A percentile compares a stretch with the other conserved stretches of the same genome.
phyloP scores from a whole-genome alignment of 2,888 invertebrate species.

The Alloscopus bannaensis region DNA sequence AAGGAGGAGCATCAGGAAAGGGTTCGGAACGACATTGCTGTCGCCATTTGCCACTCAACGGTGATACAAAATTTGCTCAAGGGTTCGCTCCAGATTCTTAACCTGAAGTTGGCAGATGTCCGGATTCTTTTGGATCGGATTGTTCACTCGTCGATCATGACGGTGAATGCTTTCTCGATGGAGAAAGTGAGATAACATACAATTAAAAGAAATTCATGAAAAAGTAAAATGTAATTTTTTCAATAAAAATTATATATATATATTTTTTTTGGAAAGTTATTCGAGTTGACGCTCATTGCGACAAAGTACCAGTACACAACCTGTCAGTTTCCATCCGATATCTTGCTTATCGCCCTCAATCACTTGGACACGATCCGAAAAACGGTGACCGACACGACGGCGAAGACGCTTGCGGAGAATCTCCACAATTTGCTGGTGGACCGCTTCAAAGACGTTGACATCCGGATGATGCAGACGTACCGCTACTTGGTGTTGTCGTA shows the following conservation, averaged over 20 bases:
- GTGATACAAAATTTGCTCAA: constrained; percentile 66
- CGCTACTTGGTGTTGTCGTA: constrained; percentile 67
- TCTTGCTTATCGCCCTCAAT: constrained; percentile 79
- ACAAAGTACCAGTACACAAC: constrained; percentile 77
- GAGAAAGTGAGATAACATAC: constrained; percentile 66
- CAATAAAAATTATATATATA: constrained; percentile 25
- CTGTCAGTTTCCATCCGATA: constrained; percentile 74
- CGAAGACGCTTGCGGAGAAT: constrained; percentile 66
- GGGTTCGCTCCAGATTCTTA: constrained; percentile 64
- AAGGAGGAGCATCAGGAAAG: constrained; percentile 65
- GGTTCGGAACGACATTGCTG: constrained; percentile 70
- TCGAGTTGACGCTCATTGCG: constrained; percentile 80
- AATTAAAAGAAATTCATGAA: neutral
- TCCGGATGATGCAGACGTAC: constrained; percentile 68
- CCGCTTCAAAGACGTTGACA: constrained; percentile 58
- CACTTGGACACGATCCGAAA: constrained; percentile 78
- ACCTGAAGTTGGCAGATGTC: constrained; percentile 65
- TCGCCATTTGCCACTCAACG: constrained; percentile 69
- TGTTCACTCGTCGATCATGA: constrained; percentile 72
- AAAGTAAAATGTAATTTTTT: constrained; percentile 2
- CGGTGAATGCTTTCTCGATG: constrained; percentile 71
- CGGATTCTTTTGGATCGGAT: constrained; percentile 66
- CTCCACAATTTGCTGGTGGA: constrained; percentile 68
- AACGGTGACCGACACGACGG: constrained; percentile 65
- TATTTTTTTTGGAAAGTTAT: constrained; percentile 75